These are phyloP conservation scores for Mastacembelus armatus DNA, from an alignment of 2,797 vertebrate species.

Conservation along the genomic window DNA sequence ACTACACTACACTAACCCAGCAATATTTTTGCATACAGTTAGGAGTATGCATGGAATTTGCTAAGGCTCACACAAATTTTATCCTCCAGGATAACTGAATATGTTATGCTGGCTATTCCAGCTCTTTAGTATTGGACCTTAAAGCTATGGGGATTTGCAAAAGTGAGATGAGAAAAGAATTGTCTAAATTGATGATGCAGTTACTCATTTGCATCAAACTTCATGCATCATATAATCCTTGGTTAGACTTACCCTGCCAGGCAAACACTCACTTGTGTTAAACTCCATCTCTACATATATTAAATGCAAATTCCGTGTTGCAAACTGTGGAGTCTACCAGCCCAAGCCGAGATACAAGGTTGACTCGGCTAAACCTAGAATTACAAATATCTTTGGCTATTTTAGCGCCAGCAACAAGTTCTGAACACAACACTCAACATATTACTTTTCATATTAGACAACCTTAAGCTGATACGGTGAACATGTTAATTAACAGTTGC, in stretches of 20 bases:
- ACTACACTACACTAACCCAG: background rate
- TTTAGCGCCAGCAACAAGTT: no score
- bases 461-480: no score
- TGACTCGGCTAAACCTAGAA: no score
- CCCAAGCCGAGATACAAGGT: no score
- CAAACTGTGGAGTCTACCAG: background rate
- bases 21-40: background rate
- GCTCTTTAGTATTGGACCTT: conserved; percentile 2
- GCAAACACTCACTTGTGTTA: background rate
- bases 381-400: no score
- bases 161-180: conserved; percentile 10
- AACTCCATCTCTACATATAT: background rate
- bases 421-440: no score
- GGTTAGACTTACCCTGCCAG: no score
- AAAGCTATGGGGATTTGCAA: background rate
- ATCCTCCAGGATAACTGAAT: conserved; percentile 20
- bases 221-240: background rate
- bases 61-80: conserved; percentile 9
- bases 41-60: background rate
- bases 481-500: no score
- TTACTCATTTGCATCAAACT: background rate
- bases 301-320: background rate
- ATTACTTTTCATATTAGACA: no score
- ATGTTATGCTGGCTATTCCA: conserved; percentile 12
- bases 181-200: conserved; percentile 8